Conservation (phyloP, 2,888 invertebrate species). For the Coleophora flavipennella region DNA sequence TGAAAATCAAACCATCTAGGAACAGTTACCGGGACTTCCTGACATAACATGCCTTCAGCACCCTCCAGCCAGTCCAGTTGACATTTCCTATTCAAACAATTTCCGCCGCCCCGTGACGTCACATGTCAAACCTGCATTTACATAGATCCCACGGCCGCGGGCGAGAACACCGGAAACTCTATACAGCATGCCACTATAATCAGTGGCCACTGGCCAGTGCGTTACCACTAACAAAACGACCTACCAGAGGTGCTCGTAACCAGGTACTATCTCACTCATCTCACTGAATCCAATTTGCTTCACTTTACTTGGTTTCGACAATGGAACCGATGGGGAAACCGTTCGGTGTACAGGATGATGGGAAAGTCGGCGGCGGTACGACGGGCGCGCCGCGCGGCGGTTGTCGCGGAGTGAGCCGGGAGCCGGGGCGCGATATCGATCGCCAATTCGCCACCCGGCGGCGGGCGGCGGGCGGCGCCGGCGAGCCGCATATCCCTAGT, state of each 20-base stretch:
- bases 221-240: conserved; percentile 14
- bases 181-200: too few species aligned
- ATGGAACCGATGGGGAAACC: conserved; percentile 23
- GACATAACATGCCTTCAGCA: too few species aligned
- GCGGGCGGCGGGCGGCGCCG: too few species aligned
- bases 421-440: conserved; percentile 52
- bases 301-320: conserved; percentile 38
- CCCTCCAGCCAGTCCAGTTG: too few species aligned
- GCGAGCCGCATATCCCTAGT: conserved; percentile 64
- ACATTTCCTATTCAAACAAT: conserved; percentile 16
- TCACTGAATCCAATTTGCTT: conserved; percentile 36
- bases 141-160: conserved; percentile 40
- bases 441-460: conserved; percentile 54
- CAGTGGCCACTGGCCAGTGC: too few species aligned
- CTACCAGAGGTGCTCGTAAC: conserved; percentile 40
- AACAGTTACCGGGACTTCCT: too few species aligned
- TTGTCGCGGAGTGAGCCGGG: conserved; percentile 43
- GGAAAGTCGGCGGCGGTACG: conserved; percentile 19
- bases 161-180: conserved; percentile 29
- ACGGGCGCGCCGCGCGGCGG: conserved; percentile 48
- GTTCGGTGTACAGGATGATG: conserved; percentile 4
- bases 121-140: conserved; percentile 32
- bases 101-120: too few species aligned
- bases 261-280: conserved; percentile 62
- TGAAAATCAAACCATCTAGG: too few species aligned